Conservation (phyloP, 2,113 vertebrate genomes). For the Maccullochella peelii region DNA sequence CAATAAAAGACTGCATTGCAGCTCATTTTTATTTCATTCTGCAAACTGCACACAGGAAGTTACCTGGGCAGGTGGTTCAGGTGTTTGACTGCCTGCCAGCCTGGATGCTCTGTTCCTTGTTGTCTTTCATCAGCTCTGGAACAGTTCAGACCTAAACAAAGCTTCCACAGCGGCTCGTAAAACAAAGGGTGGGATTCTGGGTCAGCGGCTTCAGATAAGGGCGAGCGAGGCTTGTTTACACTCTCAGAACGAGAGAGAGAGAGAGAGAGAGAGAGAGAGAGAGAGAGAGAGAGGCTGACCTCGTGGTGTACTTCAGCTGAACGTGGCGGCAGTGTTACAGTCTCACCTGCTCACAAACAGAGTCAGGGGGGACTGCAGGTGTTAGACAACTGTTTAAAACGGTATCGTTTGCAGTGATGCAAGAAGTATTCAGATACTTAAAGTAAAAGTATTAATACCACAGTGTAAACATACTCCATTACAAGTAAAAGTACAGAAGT, state of each 20-base stretch:
- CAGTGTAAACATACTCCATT: neutral
- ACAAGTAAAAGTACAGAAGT: neutral
- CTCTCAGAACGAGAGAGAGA: neutral
- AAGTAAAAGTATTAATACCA: neutral
- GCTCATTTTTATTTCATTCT: too few relatives aligned
- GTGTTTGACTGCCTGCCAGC: constrained; percentile 9
- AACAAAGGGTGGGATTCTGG: constrained; percentile 30
- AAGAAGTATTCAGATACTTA: too few relatives aligned
- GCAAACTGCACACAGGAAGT: neutral
- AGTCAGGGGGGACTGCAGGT: neutral
- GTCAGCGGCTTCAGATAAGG: neutral
- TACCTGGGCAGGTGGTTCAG: constrained; percentile 11
- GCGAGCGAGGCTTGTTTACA: constrained; percentile 26
- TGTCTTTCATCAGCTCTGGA: constrained; percentile 18
- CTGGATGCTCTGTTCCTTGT: neutral
- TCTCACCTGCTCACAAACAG: neutral
- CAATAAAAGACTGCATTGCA: too few relatives aligned
- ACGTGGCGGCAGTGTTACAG: neutral
- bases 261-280: neutral
- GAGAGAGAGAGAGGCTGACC: neutral
- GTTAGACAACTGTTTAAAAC: neutral
- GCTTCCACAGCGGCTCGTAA: neutral
- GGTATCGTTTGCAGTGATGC: too few relatives aligned
- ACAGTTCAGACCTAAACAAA: constrained; percentile 6
- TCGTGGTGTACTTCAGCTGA: neutral